Evolutionary conservation across 2,113 vertebrate species (phyloP), one percentile per base, ranked within the genome.

Genomic region (Dolichotis patagonum): DNA sequence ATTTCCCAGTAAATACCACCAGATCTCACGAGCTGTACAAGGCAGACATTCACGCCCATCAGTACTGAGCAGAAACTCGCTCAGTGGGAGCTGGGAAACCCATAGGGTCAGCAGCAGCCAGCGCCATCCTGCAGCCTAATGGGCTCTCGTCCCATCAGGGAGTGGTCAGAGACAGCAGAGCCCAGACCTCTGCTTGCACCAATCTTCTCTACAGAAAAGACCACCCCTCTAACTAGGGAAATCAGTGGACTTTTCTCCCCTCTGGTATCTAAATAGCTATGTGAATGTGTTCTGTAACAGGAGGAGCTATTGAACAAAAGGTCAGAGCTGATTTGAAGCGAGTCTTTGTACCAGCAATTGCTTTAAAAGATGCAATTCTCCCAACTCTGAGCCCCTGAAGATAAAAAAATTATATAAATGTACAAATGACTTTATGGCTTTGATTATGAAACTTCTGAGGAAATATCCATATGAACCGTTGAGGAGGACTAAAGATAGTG

Each of bases 221-320:
- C 97, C 96, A 96, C 85, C 96, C 89, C 95, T 20, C 93, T 85
- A 96, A 97, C 94, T 91, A 91, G 88, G 94, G 94, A 98, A 98
- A 98, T 98, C 98, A 97, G 96, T 98, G 95, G 94, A 41, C 52
- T 96, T 97, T 94, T 73, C 95, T 91, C 88, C 90, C 82, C 80
- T 83, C 97, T 46, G 5, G 91, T 97, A 97, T 94, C 98, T 97
- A 98, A 98, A 98, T 96, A 97, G 98, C 95, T 94, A 62, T 96
- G 98, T 98, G 95, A 96, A 97, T 98, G 96, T 95, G 95, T 91
- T 93, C 97, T 97, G 4, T 96, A 96, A 85, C 92, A 87, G 96
- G 41, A 69, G 95, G 95, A 75, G 83, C 91, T 91, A 24, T 86
- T 97, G 97, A 98, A 98, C 96, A 98, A 98, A 98, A 98, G 98